A percentile compares a stretch with the other conserved stretches of the same genome.
Evolutionary conservation across 2,113 vertebrate genomes (phyloP).

Genomic region (Erythrolamprus reginae): DNA sequence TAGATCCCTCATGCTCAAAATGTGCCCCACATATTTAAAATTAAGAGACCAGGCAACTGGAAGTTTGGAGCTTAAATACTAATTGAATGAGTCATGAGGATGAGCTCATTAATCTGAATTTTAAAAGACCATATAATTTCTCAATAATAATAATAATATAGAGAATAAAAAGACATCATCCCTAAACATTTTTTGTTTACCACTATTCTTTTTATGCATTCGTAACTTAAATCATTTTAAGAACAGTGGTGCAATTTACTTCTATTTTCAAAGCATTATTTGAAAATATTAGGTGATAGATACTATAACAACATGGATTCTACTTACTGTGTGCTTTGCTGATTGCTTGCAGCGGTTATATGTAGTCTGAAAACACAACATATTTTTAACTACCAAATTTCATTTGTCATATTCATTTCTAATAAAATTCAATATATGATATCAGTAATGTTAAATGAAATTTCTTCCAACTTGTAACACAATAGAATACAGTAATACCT

Average conservation of each 20-base stretch:
- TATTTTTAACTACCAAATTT: neutral
- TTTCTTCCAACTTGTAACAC: neutral
- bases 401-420: slow-evolving; percentile 6
- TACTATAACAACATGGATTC: neutral
- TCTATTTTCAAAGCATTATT: neutral
- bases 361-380: neutral
- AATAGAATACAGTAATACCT: too few species aligned
- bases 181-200: neutral
- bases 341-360: neutral
- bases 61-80: neutral
- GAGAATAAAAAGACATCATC: neutral
- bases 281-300: slow-evolving; percentile 7
- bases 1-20: neutral
- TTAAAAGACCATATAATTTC: neutral
- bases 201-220: slow-evolving; percentile 6
- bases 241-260: neutral
- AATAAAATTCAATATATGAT: slow-evolving; percentile 14
- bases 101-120: neutral
- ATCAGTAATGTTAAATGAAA: slow-evolving; percentile 2
- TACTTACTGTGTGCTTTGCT: slow-evolving; percentile 1
- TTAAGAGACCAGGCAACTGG: neutral
- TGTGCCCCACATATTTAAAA: neutral
- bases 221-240: neutral
- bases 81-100: neutral
- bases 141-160: neutral